These are phyloP conservation scores for Tholera decimalis DNA, from an alignment of 2,888 invertebrate genomes.

Conservation along the genomic window DNA sequence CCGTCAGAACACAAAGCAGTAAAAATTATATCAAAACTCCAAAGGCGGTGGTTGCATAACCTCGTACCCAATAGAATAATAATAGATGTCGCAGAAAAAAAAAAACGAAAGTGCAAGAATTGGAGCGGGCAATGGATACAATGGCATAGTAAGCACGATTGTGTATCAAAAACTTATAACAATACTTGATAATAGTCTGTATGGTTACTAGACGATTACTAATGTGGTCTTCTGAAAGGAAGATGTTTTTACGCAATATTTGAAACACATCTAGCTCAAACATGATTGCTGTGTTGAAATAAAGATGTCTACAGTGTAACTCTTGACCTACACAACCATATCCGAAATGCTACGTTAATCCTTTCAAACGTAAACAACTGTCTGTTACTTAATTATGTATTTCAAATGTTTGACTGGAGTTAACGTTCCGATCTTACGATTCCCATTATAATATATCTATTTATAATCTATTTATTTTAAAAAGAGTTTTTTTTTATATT, in stretches of 20 bases:
- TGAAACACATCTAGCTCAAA: constrained; percentile 43
- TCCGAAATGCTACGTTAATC: constrained; percentile 36
- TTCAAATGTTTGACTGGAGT: constrained; percentile 11
- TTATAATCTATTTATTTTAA: neutral
- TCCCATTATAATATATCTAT: neutral
- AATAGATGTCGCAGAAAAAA: constrained; percentile 88
- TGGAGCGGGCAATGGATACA: constrained; percentile 88
- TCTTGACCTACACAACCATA: constrained; percentile 44
- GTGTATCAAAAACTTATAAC: constrained; percentile 63
- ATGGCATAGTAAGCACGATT: constrained; percentile 83
- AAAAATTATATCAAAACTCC: constrained; percentile 91
- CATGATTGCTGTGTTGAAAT: constrained; percentile 53
- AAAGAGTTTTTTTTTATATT: neutral
- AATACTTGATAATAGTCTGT: constrained; percentile 52
- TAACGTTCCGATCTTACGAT: constrained; percentile 21
- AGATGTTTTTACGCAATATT: constrained; percentile 53
- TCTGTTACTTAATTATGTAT: neutral
- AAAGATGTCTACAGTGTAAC: constrained; percentile 25
- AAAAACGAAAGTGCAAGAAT: constrained; percentile 89
- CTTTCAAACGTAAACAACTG: constrained; percentile 5
- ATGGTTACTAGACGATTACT: constrained; percentile 53
- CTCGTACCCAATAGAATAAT: constrained; percentile 90
- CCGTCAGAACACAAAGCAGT: constrained; percentile 80
- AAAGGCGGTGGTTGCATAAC: constrained; percentile 87
- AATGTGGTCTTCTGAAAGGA: constrained; percentile 50